Evolutionary conservation across 2,888 invertebrate species (phyloP).

Genomic region (Athetis lepigone): DNA sequence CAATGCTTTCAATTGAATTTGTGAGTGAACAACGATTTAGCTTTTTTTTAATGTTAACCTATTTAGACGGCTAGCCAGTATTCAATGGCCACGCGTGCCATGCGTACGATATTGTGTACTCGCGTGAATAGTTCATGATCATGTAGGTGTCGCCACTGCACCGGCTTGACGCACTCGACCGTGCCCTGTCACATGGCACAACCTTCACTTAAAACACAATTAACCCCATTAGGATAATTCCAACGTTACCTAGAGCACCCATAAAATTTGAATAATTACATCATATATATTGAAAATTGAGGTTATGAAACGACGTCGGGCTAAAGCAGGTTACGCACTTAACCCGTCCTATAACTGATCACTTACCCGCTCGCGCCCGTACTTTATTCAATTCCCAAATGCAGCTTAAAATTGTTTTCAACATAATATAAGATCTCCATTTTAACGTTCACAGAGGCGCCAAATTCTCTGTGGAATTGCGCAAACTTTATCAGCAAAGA

Average conservation of each 20-base stretch:
- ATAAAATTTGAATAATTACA: constrained; percentile 61
- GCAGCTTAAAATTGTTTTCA: constrained; percentile 32
- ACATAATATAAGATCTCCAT: constrained; percentile 3
- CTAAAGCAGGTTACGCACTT: constrained; percentile 47
- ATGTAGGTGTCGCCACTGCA: constrained; percentile 52
- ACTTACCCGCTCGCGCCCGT: constrained; percentile 1
- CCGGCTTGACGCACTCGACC: constrained; percentile 27
- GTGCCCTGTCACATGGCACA: constrained; percentile 25
- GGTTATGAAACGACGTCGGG: constrained; percentile 36
- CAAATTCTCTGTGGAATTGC: constrained; percentile 27
- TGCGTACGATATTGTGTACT: constrained; percentile 67
- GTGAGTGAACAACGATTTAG: not conserved
- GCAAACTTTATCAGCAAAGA: constrained; percentile 13
- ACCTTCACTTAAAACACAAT: constrained; percentile 42
- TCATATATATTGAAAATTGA: constrained; percentile 50
- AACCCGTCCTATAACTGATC: constrained; percentile 40
- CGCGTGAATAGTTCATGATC: constrained; percentile 68
- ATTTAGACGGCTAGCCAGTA: constrained; percentile 10
- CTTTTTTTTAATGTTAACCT: constrained; percentile 19
- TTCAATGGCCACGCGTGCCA: constrained; percentile 43
- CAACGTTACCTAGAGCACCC: constrained; percentile 42
- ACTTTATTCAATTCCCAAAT: constrained; percentile 36
- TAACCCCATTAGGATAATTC: constrained; percentile 54
- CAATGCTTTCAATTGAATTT: constrained; percentile 3
- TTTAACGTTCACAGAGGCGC: constrained; percentile 10